Evolutionary conservation across 2,888 invertebrate genomes (phyloP).

Genomic region (Lycophotia porphyrea): DNA sequence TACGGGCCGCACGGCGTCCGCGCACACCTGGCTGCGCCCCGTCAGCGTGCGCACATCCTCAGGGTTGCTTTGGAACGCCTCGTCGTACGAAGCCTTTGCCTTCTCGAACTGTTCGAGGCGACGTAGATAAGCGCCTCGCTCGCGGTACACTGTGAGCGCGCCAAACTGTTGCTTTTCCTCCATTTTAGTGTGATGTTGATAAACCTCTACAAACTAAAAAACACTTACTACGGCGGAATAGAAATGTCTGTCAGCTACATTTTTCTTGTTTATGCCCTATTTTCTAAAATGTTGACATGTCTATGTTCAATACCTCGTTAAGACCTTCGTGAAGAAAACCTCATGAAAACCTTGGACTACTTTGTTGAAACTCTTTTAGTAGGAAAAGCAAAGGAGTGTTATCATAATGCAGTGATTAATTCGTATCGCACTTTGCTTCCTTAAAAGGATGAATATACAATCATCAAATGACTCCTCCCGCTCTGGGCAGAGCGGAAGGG

Average conservation of each 20-base stretch:
- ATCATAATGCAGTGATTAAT: not conserved
- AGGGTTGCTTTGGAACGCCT: slow-evolving; percentile 79
- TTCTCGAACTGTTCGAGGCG: slow-evolving; percentile 87
- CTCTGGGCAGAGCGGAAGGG: too few relatives aligned
- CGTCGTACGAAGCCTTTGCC: slow-evolving; percentile 84
- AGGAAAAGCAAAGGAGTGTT: not conserved
- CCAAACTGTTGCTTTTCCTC: slow-evolving; percentile 84
- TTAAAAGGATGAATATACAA: too few relatives aligned
- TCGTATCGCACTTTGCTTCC: not conserved
- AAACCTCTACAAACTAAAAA: slow-evolving; percentile 58
- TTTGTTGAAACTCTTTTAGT: not conserved
- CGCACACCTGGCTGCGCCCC: slow-evolving; percentile 85
- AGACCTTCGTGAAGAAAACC: not conserved
- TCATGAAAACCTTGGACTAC: not conserved
- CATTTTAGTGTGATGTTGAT: slow-evolving; percentile 70
- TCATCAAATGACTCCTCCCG: too few relatives aligned
- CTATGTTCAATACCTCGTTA: not conserved
- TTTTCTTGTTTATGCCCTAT: not conserved
- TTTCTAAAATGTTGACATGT: not conserved
- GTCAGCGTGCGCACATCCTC: slow-evolving; percentile 83
- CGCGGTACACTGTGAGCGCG: slow-evolving; percentile 85
- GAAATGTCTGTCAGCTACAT: slow-evolving; percentile 14
- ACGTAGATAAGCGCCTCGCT: slow-evolving; percentile 83
- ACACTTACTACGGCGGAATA: not conserved
- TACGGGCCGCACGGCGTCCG: slow-evolving; percentile 84